Conservation (phyloP, 1,140 invertebrate species). For the Bombus haemorrhoidalis region DNA sequence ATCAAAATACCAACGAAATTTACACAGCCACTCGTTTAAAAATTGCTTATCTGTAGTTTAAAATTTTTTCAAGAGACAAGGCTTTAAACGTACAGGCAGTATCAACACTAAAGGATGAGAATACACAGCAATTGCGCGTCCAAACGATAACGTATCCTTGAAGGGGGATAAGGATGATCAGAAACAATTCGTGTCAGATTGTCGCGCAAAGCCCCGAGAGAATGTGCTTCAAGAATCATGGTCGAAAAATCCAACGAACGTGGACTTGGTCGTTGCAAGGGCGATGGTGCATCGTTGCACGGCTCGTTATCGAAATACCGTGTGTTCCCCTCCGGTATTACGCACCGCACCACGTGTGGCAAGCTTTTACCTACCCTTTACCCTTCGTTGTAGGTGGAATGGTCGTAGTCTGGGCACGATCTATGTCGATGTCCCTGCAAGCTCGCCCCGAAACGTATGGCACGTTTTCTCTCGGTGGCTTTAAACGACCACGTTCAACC, state of each 20-base stretch:
- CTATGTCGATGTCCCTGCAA: constrained; percentile 30
- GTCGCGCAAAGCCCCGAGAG: not conserved
- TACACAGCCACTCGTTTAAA: not conserved
- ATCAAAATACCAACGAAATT: not conserved
- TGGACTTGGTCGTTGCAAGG: no score
- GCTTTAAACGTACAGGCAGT: not conserved
- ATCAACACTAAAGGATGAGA: not conserved
- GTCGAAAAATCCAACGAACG: constrained; percentile 28
- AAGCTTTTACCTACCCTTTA: no score
- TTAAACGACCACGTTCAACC: constrained; percentile 6
- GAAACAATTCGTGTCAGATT: constrained; percentile 35
- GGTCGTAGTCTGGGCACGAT: constrained; percentile 29
- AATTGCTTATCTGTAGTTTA: not conserved
- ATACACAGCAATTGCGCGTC: not conserved
- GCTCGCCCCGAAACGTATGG: constrained; percentile 40
- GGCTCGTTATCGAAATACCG: constrained; percentile 48
- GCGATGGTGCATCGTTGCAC: constrained; percentile 12
- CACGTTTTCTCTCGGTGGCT: not conserved
- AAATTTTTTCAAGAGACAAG: not conserved
- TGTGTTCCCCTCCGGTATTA: constrained; percentile 30
- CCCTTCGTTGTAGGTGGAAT: not conserved
- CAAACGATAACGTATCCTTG: constrained; percentile 31
- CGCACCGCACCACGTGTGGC: not conserved
- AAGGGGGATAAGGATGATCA: constrained; percentile 11
- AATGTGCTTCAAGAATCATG: not conserved